Evolutionary conservation across 2,888 invertebrate species (phyloP), one percentile per base, ranked within the genome.

Genomic region (Melanchra persicariae): DNA sequence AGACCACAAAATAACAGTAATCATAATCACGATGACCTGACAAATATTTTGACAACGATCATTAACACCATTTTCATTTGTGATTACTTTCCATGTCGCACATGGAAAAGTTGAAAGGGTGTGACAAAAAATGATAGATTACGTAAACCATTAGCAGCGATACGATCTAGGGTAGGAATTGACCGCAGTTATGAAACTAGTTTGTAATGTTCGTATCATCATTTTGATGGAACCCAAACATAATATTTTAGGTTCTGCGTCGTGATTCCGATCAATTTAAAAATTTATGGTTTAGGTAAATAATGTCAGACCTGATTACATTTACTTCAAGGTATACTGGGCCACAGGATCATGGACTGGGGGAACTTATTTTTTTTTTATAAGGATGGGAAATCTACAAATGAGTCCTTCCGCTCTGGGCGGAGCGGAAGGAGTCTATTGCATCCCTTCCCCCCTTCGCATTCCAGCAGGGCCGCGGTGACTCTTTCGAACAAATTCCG

Each of bases 101-200:
- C 70, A 65, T 62, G 51, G 58, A 81, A 84, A 76, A 74, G 76
- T 74, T 79, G 65, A 83, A 80, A 84, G 87, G 88, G 92, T 89
- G 92, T 91, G 89, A 88, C 87, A 82, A 74, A 72, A 81, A 77
- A 83, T 94, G 93, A 94, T 91, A 84, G 89, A 93, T 91, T 91
- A 90, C 85, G 79, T 81, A 81, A 82, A 77, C 91, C 92, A 93
- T 93, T 93, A 94, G 85, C 58, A 71, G 45, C 79, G 93, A 93
- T 93, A 91, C 77, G 68, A 92, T 91, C 91, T 82, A 69, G 80
- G 74, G 73, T 81, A 74, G 69, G 55, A 77, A 74, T 81, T 85
- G 85, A 86, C 75, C 83, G 65, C 59, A 61, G 72, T 70, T 79
- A 77, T 79, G 70, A 37, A 71, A 71, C 76, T 59, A 70, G 76